Conservation (phyloP, 2,888 invertebrate genomes). For the Crossocerus cetratus region DNA sequence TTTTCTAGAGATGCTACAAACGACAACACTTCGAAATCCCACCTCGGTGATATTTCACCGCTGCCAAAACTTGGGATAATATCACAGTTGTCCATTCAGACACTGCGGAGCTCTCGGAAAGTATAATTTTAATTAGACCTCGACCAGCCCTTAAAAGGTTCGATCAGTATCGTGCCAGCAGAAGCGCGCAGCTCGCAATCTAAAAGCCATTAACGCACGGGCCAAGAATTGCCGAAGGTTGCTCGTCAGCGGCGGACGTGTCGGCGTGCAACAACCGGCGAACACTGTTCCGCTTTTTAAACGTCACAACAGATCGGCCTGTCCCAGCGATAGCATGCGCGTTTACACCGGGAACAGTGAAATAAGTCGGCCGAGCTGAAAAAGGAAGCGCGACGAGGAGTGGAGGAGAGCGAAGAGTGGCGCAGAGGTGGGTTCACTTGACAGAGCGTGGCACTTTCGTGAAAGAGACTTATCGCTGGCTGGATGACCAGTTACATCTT, state of each 20-base stretch:
- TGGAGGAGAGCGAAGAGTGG: not conserved
- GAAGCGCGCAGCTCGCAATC: not conserved
- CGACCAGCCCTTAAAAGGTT: too few relatives aligned
- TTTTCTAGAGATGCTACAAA: slow-evolving; percentile 18
- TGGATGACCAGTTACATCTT: slow-evolving; percentile 61
- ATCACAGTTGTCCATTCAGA: too few relatives aligned
- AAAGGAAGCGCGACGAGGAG: not conserved
- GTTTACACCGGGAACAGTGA: not conserved
- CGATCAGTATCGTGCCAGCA: not conserved
- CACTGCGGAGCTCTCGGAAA: too few relatives aligned
- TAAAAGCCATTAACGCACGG: not conserved
- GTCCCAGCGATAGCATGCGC: not conserved
- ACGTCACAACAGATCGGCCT: slow-evolving; percentile 1
- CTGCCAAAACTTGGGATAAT: too few relatives aligned
- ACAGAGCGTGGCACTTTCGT: slow-evolving; percentile 47
- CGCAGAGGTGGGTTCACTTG: not conserved
- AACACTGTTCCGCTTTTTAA: slow-evolving; percentile 3
- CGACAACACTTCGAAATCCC: not conserved
- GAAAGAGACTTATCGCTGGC: slow-evolving; percentile 53
- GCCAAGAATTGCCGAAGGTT: too few relatives aligned
- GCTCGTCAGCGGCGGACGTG: too few relatives aligned
- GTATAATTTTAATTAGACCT: too few relatives aligned
- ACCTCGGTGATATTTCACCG: not conserved
- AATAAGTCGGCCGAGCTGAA: too few relatives aligned
- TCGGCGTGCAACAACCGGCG: too few relatives aligned